These are phyloP conservation scores for Telenomus remus DNA, from an alignment of 1,140 invertebrate species.

Conservation along the genomic window DNA sequence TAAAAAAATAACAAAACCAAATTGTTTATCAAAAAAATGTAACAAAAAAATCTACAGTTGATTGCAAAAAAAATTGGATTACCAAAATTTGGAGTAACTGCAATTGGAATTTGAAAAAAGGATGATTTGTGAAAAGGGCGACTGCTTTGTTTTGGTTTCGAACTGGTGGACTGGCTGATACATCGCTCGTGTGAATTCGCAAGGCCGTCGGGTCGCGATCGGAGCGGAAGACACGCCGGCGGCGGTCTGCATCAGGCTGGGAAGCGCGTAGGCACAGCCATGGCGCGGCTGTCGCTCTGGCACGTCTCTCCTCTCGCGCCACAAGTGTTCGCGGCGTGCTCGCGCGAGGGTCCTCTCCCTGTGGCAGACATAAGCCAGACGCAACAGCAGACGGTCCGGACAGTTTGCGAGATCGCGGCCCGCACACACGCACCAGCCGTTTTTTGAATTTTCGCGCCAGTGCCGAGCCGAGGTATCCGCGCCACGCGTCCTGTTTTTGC, in stretches of 20 bases:
- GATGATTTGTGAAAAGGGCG: too few species aligned
- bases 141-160: too few species aligned
- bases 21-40: too few species aligned
- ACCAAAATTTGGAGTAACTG: too few species aligned
- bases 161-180: not conserved
- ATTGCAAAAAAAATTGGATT: too few species aligned
- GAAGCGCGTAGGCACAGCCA: conserved; percentile 43
- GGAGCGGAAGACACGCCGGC: conserved; percentile 46
- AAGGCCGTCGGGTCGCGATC: conserved; percentile 52
- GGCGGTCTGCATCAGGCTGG: conserved; percentile 29
- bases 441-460: conserved; percentile 36
- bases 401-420: not conserved
- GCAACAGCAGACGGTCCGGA: conserved; percentile 28
- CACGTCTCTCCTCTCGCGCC: conserved; percentile 57
- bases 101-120: too few species aligned
- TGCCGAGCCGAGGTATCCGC: conserved; percentile 12
- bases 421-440: not conserved
- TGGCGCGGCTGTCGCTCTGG: conserved; percentile 39
- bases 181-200: conserved; percentile 47
- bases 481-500: not conserved
- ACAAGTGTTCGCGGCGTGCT: conserved; percentile 69
- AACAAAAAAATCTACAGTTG: too few species aligned
- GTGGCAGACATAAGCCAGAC: conserved; percentile 43
- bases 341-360: conserved; percentile 60
- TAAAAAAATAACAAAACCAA: too few species aligned